A percentile compares a stretch with the other conserved stretches of the same genome.
Conservation (phyloP, 2,888 invertebrate species). For the Tetanocera ferruginea region DNA sequence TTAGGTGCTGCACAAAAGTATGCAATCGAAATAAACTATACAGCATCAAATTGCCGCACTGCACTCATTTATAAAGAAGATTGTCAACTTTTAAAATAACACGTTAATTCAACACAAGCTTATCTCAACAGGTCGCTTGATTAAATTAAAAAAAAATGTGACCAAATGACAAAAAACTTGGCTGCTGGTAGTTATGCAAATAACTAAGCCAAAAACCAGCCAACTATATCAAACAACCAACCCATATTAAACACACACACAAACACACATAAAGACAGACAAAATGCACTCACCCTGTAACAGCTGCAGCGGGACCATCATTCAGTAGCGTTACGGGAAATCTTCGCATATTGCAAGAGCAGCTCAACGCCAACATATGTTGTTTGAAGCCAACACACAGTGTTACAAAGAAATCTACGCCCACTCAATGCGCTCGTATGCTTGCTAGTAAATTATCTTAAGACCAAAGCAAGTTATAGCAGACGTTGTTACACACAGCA, state of each 20-base stretch:
- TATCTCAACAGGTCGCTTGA: neutral
- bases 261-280: no score
- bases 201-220: neutral
- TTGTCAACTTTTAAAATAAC: neutral
- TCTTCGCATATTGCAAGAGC: neutral
- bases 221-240: neutral
- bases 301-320: slow-evolving; percentile 45
- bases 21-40: neutral
- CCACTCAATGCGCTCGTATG: no score
- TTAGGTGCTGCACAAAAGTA: neutral
- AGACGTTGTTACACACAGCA: neutral
- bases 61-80: no score
- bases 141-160: neutral
- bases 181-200: neutral
- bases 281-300: slow-evolving; percentile 54
- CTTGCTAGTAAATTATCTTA: no score
- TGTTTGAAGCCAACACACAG: neutral
- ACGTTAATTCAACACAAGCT: neutral
- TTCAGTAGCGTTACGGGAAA: neutral
- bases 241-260: neutral
- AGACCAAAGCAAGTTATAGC: neutral
- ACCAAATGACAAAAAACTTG: neutral
- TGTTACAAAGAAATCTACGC: no score
- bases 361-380: neutral
- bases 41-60: neutral